Conservation (phyloP, 2,888 invertebrate genomes). For the Ditula angustiorana region DNA sequence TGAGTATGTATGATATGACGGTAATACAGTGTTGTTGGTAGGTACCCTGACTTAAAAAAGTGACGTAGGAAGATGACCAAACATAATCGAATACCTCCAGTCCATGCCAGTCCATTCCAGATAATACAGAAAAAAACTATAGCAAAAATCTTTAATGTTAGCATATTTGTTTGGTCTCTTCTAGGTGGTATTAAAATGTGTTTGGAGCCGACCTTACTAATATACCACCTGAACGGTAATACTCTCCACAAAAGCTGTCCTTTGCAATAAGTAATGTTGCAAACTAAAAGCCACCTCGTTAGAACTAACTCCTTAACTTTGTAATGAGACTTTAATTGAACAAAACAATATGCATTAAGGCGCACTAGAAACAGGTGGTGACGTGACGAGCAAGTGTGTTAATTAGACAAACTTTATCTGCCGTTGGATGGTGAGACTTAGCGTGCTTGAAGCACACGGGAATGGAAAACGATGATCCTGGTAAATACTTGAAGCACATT, state of each 20-base stretch:
- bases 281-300: slow-evolving; percentile 19
- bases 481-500: not conserved
- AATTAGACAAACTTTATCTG: slow-evolving; percentile 74
- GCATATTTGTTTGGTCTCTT: no score
- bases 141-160: no score
- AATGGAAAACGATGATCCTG: not conserved
- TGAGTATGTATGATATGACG: not conserved
- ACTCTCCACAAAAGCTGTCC: not conserved
- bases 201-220: no score
- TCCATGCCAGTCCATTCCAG: no score
- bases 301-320: slow-evolving; percentile 25
- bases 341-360: slow-evolving; percentile 40
- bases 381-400: slow-evolving; percentile 63
- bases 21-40: not conserved
- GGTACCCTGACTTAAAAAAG: not conserved
- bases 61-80: no score
- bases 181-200: no score
- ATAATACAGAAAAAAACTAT: no score
- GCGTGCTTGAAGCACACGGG: slow-evolving; percentile 37
- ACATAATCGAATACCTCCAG: no score
- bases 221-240: no score
- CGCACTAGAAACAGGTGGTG: slow-evolving; percentile 58
- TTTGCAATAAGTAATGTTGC: not conserved
- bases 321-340: slow-evolving; percentile 39
- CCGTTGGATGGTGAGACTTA: slow-evolving; percentile 54